Conservation (phyloP, 1,140 invertebrate genomes). For the Lutraria rhynchaena region DNA sequence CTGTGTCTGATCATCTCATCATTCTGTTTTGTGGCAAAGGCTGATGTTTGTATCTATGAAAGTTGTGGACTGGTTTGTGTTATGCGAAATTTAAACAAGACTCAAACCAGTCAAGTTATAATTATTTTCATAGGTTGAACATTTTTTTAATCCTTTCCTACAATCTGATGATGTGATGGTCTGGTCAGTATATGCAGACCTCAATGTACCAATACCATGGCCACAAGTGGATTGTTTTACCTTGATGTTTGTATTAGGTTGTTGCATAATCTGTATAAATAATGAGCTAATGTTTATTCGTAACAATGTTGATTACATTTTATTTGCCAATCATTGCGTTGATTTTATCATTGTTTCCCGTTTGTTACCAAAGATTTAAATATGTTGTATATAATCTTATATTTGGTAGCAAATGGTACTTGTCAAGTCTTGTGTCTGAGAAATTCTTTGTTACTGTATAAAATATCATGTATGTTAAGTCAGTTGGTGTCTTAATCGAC, state of each 20-base stretch:
- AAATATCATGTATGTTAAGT: not conserved
- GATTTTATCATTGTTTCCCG: constrained; percentile 14
- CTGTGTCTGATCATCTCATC: too few species aligned
- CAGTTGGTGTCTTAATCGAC: not conserved
- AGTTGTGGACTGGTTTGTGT: too few species aligned
- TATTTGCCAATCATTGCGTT: constrained; percentile 16
- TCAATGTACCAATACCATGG: too few species aligned
- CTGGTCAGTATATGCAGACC: too few species aligned
- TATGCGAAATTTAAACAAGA: too few species aligned
- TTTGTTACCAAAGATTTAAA: constrained; percentile 41
- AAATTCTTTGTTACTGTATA: not conserved
- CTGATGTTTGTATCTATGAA: too few species aligned
- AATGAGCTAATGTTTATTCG: not conserved
- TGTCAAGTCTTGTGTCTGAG: constrained; percentile 8
- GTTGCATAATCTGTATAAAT: constrained; percentile 3
- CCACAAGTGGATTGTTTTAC: too few species aligned
- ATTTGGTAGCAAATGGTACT: constrained; percentile 22
- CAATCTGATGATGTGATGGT: too few species aligned
- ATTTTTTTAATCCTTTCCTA: too few species aligned
- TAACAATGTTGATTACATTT: constrained; percentile 7
- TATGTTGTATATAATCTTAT: constrained; percentile 15
- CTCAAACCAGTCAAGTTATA: too few species aligned
- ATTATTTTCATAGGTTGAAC: too few species aligned
- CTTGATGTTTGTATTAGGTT: not conserved
- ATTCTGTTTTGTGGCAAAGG: too few species aligned